phyloP scores from a whole-genome alignment of 2,113 vertebrate species.

The Leiothrix lutea region DNA sequence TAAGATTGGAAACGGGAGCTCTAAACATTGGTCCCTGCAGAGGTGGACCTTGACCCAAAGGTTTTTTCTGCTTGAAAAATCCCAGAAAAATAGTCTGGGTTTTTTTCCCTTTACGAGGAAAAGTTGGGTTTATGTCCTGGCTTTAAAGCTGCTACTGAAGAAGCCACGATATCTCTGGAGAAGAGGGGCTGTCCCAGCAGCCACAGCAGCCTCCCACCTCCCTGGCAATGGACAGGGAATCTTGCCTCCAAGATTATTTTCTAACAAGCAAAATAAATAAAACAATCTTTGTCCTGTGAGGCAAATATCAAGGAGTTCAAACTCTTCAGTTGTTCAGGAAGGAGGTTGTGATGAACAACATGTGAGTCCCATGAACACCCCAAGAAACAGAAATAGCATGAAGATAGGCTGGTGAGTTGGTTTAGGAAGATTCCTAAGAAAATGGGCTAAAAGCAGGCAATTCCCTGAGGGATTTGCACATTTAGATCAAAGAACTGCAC shows the following conservation, averaged over 20 bases:
- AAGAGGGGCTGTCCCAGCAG: neutral
- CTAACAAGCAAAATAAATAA: neutral
- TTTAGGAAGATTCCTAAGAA: neutral
- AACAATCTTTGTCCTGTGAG: neutral
- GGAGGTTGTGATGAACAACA: fast-evolving
- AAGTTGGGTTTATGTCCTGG: neutral
- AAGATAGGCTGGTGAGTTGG: fast-evolving
- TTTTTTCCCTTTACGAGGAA: neutral
- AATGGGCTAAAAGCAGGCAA: neutral
- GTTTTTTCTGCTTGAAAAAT: neutral
- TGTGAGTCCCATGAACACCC: fast-evolving
- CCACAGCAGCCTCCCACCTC: too few species aligned
- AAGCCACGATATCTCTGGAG: neutral
- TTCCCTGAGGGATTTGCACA: neutral
- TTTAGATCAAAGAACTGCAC: neutral
- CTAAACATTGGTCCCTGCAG: neutral
- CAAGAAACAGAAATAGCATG: fast-evolving
- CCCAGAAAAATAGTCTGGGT: fast-evolving
- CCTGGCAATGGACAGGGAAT: neutral
- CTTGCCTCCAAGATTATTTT: neutral
- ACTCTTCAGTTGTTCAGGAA: neutral
- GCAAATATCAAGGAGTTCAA: neutral
- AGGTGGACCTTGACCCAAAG: neutral
- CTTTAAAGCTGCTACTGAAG: neutral
- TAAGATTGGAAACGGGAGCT: neutral